Base-by-base conservation (phyloP, 2,888 invertebrate species). In the Trimorus sp. region DNA sequence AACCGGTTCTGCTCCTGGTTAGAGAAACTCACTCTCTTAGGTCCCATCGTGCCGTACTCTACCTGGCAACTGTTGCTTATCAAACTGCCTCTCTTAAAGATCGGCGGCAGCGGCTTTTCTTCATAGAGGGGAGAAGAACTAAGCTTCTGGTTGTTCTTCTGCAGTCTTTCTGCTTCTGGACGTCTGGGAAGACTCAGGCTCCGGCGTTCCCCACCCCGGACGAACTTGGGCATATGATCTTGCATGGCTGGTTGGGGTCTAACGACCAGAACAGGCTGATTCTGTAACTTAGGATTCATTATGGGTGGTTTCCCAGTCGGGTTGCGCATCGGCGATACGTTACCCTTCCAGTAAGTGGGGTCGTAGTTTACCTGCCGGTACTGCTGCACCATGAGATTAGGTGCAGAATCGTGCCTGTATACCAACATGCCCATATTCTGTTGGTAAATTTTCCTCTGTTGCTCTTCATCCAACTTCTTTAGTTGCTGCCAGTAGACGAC, bases 401-500 rank as follows among this genome's bases (percentile, higher is more conserved):
- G 86, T 0, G 84, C 84, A 0, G 87, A 86, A 36, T 85, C 85
- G 36, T 85, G 86, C 36, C 85, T 84, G 36, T 80, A 56, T 40
- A 75, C 82, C 16, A 59, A 7, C 70, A 80, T 65, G 9, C 7
- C 42, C 6, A 66, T 6, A 14, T 82, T 82, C 16, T 88, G 87
- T 66, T 90, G 87, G 79, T 88, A 90, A 36, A 91, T 89, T 36
- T 86, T 83, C 8, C 88, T 82, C 70, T 91, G 90, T 54, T 90
- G 90, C 85, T 95, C 95, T 90, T 95, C 94, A 88, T 94, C 93
- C 59, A 94, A 92, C 86, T 94, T 95, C 87, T 94, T 94, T 70
- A 95, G 90, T 87, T 94, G 94, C 85, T 95, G 94, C 95, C 95
- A 95, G 84, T 95, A 95, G 86, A 94, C 95, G 0, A 94, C 95